Base-by-base conservation (phyloP, 2,113 vertebrate species). In the Corythaeola cristata region DNA sequence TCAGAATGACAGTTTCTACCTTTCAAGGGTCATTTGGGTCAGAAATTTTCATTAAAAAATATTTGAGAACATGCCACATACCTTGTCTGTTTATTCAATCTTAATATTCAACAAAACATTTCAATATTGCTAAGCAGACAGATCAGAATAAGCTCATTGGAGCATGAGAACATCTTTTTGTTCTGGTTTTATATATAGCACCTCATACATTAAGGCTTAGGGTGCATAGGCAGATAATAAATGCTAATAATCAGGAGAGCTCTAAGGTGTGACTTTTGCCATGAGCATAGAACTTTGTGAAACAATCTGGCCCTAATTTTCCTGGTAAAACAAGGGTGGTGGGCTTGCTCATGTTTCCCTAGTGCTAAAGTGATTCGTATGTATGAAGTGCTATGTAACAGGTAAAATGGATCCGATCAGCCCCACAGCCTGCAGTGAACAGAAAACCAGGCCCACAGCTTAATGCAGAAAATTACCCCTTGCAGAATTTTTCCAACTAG, bases 41-140 rank as follows among this genome's bases (percentile, higher is more conserved):
- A 95, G 77, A 97, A 89, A 74, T 83, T 96, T 96, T 97, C 91
- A 95, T 97, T 97, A 82, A 97, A 95, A 97, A 97, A 96, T 95
- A 97, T 93, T 97, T 95, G 95, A 97, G 77, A 66, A 62, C 91
- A 62, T 60, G 90, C 96, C 95, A 95, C 67, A 88, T 93, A 79
- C 92, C 50, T 93, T 89, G 62, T 95, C 95, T 96, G 95, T 77
- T 94, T 95, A 92, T 96, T 91, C 89, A 75, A 62, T 95, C 84
- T 93, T 89, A 93, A 91, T 95, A 91, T 91, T 96, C 90, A 85
- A 85, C 66, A 82, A 91, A 95, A 93, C 80, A 76, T 92, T 96
- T 87, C 84, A 93, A 66, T 85, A 96, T 76, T 96, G 74, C 92
- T 96, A 92, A 85, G 84, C 90, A 92, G 94, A 86, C 71, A 83